Base-by-base conservation (phyloP, 2,888 invertebrate species). In the Agriotes lineatus region DNA sequence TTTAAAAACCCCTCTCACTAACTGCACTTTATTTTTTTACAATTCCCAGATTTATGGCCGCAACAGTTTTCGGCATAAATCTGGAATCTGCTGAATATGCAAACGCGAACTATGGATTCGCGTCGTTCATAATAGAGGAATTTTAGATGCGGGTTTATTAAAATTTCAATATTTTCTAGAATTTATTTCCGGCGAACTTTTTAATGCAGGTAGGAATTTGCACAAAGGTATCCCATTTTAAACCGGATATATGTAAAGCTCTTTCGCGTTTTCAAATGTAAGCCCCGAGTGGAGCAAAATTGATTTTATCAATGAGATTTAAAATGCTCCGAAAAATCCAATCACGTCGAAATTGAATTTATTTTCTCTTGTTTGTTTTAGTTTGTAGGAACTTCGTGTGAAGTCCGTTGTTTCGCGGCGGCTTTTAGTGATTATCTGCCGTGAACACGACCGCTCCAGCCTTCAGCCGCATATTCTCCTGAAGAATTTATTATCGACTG, bases 241-340 rank as follows among this genome's bases (percentile, higher is more conserved):
- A 68, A 68, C 37, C 58, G 59, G 60, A 69, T 64, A 59, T 56
- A 65, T 50, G 61, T 62, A 66, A 69, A 66, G 62, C 57, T 39
- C 62, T 65, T 69, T 61, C 52, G 65, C 20, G 62, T 66, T 69
- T 73, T 72, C 69, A 39, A 66, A 57, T 65, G 59, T 64, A 42
- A 56, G 59, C 42, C 56, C 35, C 20, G 45, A 60, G 54, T 65
- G 60, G 64, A 60, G 64, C 45, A 60, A 75, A 75, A 73, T 77
- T 76, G 77, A 76, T 76, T 76, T 76, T 76, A 75, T 75, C 76
- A 75, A 76, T 71, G 74, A 75, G 76, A 75, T 78, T 78, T 76
- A 78, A 78, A 76, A 76, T 74, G 73, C 72, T 74, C 72, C 68
- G 76, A 76, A 76, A 77, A 78, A 77, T 78, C 75, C 77, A 78